Conservation (phyloP, 2,888 invertebrate species). For the Pachymerium ferrugineum region DNA sequence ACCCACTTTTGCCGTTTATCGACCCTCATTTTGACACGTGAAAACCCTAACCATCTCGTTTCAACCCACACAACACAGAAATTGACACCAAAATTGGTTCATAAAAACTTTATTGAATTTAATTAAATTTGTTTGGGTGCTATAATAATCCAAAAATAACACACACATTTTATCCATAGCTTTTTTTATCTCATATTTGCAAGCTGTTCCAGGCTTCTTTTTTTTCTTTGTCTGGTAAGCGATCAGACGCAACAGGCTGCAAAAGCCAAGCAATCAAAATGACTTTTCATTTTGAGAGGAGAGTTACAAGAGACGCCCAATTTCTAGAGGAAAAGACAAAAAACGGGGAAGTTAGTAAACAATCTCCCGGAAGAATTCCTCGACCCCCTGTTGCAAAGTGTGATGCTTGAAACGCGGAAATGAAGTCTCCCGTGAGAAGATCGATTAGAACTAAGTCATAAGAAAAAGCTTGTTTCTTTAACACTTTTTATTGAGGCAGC, state of each 20-base stretch:
- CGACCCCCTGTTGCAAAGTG: background rate
- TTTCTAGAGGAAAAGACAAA: background rate
- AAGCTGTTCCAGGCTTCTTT: background rate
- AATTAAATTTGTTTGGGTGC: background rate
- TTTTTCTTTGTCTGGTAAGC: background rate
- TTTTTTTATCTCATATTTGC: background rate
- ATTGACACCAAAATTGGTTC: too few species aligned
- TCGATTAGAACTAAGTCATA: too few species aligned
- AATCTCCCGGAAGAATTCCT: slow-evolving; percentile 15
- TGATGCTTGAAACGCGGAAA: background rate
- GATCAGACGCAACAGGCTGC: background rate
- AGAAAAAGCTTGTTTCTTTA: background rate
- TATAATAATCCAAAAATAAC: slow-evolving; percentile 2
- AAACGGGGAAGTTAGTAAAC: background rate
- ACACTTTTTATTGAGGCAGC: background rate
- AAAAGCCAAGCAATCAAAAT: background rate
- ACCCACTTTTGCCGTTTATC: too few species aligned
- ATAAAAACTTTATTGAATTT: background rate
- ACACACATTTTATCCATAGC: background rate
- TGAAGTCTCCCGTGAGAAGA: background rate
- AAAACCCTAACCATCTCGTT: too few species aligned
- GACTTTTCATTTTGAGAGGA: background rate
- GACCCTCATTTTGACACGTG: too few species aligned
- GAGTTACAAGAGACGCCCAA: background rate
- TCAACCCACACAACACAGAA: too few species aligned